These are phyloP conservation scores for Pholis gunnellus DNA, from an alignment of 2,113 vertebrate genomes.

Conservation along the genomic window DNA sequence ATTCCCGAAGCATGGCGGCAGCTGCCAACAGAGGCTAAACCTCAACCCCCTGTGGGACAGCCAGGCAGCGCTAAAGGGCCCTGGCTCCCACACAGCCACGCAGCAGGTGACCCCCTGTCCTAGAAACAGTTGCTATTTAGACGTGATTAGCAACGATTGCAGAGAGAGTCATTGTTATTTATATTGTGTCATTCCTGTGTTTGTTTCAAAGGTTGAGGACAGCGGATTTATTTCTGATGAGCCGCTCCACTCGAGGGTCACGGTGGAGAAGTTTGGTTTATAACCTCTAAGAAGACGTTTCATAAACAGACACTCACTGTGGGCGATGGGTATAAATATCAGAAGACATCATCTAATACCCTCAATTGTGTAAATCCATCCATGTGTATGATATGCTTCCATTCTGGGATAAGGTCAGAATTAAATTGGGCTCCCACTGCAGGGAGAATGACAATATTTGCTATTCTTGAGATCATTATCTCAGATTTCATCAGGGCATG, in stretches of 20 bases:
- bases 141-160: constrained; percentile 60
- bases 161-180: constrained; percentile 77
- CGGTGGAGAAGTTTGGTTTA: constrained; percentile 48
- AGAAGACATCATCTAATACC: constrained; percentile 62
- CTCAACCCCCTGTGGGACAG: constrained; percentile 46
- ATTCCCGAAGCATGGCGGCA: constrained; percentile 14
- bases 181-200: constrained; percentile 67
- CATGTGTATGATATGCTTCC: constrained; percentile 64
- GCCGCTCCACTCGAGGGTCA: constrained; percentile 34
- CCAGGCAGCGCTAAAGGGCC: constrained; percentile 50
- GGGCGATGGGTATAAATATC: constrained; percentile 69
- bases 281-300: constrained; percentile 55
- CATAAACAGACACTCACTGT: constrained; percentile 51
- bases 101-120: constrained; percentile 76
- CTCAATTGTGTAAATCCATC: constrained; percentile 57
- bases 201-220: constrained; percentile 59
- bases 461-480: constrained; percentile 64
- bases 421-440: constrained; percentile 59
- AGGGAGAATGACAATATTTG: constrained; percentile 68
- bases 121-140: constrained; percentile 83
- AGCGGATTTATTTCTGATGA: constrained; percentile 28
- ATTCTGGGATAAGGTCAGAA: constrained; percentile 68
- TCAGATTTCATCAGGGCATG: constrained; percentile 58
- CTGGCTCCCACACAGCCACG: constrained; percentile 56
- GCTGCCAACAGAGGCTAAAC: constrained; percentile 57